phyloP scores from a whole-genome alignment of 2,888 invertebrate genomes.

The Orthonevra nobilis region DNA sequence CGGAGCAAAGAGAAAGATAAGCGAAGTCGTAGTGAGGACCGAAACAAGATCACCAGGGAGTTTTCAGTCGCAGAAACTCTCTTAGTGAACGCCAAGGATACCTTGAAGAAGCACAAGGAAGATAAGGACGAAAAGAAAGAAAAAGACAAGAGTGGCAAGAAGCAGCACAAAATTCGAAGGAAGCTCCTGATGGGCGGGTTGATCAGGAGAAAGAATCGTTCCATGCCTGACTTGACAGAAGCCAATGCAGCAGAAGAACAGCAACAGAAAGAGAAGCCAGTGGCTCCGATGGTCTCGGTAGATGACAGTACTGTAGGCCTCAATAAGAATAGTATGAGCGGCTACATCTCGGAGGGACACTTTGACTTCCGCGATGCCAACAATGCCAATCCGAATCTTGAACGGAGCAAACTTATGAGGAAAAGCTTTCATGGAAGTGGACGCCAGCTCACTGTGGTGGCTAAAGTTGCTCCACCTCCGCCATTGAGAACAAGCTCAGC shows the following conservation, averaged over 20 bases:
- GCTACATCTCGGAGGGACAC: constrained; percentile 93
- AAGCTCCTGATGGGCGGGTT: constrained; percentile 94
- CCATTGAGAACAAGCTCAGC: constrained; percentile 93
- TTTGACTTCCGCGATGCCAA: constrained; percentile 85
- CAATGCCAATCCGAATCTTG: constrained; percentile 89
- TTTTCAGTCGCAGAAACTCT: constrained; percentile 85
- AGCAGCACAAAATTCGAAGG: constrained; percentile 93
- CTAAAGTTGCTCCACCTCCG: constrained; percentile 92
- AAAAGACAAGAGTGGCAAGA: constrained; percentile 89
- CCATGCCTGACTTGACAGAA: constrained; percentile 95
- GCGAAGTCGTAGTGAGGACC: constrained; percentile 90
- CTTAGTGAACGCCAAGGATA: constrained; percentile 81
- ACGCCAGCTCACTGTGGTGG: constrained; percentile 89
- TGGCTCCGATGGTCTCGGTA: constrained; percentile 82
- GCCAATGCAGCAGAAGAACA: constrained; percentile 82
- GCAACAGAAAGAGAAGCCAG: constrained; percentile 73
- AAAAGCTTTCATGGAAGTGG: constrained; percentile 94
- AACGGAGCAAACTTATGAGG: constrained; percentile 92
- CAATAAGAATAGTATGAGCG: constrained; percentile 83
- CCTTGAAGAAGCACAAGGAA: constrained; percentile 83
- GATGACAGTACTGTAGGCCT: constrained; percentile 89
- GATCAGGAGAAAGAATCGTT: constrained; percentile 92
- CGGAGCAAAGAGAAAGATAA: constrained; percentile 89
- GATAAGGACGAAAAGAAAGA: constrained; percentile 84
- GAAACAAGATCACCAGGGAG: constrained; percentile 89